Base-by-base conservation (phyloP, 2,113 vertebrate species). In the Fregetta grallaria region DNA sequence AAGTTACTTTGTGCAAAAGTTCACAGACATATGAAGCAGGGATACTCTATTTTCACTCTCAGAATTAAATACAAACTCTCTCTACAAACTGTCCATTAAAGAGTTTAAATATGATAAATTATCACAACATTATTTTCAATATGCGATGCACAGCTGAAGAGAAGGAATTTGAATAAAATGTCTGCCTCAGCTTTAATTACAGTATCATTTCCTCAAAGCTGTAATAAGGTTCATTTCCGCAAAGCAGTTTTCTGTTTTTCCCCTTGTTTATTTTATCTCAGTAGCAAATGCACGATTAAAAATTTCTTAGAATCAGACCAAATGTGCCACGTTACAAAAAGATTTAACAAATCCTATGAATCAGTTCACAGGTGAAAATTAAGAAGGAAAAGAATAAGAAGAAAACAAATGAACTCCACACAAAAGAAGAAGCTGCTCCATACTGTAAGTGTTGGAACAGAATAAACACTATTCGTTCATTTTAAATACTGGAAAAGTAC, bases 201-300 rank as follows among this genome's bases (percentile, higher is more conserved):
- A 75, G 68, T 52, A 50, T 59, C 65, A 97, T 92, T 97, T 96
- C 80, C 91, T 96, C 52, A 91, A 96, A 91, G 72, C 61, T 94
- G 68, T 89, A 96, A 92, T 61, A 96, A 71, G 61, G 56, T 89
- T 91, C 68, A 91, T 91, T 94, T 95, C 94, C 3, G 4, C 82
- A 92, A 74, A 86, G 68, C 65, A 63, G 68, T 93, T 80, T 80
- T 77, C 26, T 47, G 49, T 84, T 96, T 96, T 93, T 22, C 42
- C 47, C 25, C 34, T 84, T 93, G 53, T 76, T 94, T 91, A 94
- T 83, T 93, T 93, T 93, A 96, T 88, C 90, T 88, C 61, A 81
- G 81, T 44, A 86, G 55, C 38, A 88, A 92, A 83, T 32, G 52
- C 26, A 81, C 1, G 3, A 91, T 82, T 79, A 91, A 86, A 90